Percentiles rank a stretch among this genome's conserved stretches.
These are phyloP conservation scores for Meandrina meandrites DNA, from an alignment of 92 coral and sea anemone genomes.

Conservation along the genomic window DNA sequence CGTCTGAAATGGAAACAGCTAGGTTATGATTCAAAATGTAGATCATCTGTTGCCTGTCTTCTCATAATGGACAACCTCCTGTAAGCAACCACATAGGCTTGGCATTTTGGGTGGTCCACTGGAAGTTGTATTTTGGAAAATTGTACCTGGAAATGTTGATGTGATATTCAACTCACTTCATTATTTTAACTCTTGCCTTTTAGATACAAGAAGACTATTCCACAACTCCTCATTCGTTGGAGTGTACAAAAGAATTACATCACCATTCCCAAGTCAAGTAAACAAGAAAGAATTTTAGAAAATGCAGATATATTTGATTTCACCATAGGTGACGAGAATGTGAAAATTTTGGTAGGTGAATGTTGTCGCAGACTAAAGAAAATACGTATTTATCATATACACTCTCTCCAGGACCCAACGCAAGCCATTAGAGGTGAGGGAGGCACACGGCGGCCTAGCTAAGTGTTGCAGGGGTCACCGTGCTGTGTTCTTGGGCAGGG, in stretches of 20 bases:
- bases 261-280: conserved; percentile 75
- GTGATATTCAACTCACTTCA: neutral
- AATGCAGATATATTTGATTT: conserved; percentile 80
- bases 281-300: conserved; percentile 64
- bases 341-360: conserved; percentile 70
- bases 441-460: too few species aligned
- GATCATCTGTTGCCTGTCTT: too few species aligned
- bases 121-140: too few species aligned
- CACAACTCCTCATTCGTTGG: conserved; percentile 84
- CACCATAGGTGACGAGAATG: conserved; percentile 68
- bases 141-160: too few species aligned
- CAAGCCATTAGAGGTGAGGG: neutral
- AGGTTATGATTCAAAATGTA: too few species aligned
- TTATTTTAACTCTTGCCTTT: neutral
- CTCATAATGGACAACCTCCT: too few species aligned
- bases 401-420: neutral
- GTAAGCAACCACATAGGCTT: too few species aligned
- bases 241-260: conserved; percentile 73
- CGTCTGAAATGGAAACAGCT: too few species aligned
- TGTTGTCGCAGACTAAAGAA: neutral
- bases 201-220: conserved; percentile 73
- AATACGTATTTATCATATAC: neutral
- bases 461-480: neutral
- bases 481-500: neutral
- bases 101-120: too few species aligned